These are phyloP conservation scores for Miniopterus natalensis DNA, from an alignment of 2,113 vertebrate species.

Conservation along the genomic window DNA sequence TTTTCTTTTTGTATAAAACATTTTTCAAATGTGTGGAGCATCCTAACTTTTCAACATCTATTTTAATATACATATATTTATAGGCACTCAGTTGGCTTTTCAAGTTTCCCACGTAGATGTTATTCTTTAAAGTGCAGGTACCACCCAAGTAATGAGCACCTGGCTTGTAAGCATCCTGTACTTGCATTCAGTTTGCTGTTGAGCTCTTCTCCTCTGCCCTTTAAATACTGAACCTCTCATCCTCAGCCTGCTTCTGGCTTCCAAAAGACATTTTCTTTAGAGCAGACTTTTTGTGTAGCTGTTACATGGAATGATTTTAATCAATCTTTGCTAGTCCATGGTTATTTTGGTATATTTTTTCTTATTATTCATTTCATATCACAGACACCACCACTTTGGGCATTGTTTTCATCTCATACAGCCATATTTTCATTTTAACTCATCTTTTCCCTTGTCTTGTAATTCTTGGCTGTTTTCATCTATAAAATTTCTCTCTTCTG, in stretches of 20 bases:
- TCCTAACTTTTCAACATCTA: constrained; percentile 71
- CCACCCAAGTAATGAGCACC: not conserved
- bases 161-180: not conserved
- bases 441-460: not conserved
- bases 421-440: not conserved
- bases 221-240: not conserved
- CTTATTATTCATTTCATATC: constrained; percentile 16
- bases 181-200: not conserved
- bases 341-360: not conserved
- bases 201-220: not conserved
- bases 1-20: constrained; percentile 67
- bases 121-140: constrained; percentile 27
- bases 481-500: not conserved
- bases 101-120: not conserved
- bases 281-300: not conserved
- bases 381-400: not conserved
- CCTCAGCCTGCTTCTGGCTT: constrained; percentile 22
- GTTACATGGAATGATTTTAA: not conserved
- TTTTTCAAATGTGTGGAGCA: constrained; percentile 68
- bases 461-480: not conserved
- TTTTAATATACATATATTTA: constrained; percentile 68
- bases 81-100: constrained; percentile 50
- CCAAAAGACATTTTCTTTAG: not conserved
- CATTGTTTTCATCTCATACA: not conserved
- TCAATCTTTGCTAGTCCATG: not conserved